Percentiles rank a stretch among this genome's conserved stretches.
Evolutionary conservation across 1,140 invertebrate genomes (phyloP).

Genomic region (Ceratoteleas bidentatus): DNA sequence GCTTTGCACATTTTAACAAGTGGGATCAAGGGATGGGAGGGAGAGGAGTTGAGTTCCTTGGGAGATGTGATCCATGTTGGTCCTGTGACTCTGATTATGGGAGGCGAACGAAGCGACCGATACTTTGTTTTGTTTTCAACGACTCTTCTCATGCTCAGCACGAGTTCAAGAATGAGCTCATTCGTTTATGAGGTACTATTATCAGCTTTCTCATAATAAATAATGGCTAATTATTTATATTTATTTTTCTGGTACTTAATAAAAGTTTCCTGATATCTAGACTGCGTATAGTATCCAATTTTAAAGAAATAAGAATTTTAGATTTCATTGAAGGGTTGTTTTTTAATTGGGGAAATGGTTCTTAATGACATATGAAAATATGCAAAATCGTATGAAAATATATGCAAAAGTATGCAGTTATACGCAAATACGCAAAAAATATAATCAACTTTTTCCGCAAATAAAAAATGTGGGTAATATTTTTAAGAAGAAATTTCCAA

Average conservation of each 20-base stretch:
- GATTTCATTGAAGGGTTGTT: too few relatives aligned
- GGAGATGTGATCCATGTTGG: conserved; percentile 93
- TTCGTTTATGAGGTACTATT: conserved; percentile 96
- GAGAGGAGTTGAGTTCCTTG: conserved; percentile 89
- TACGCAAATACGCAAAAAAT: too few relatives aligned
- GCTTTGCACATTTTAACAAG: conserved; percentile 97
- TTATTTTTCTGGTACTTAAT: too few relatives aligned
- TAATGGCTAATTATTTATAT: neutral
- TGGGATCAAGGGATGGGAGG: conserved; percentile 96
- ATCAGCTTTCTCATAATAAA: neutral
- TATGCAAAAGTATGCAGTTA: too few relatives aligned
- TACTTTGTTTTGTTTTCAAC: conserved; percentile 96
- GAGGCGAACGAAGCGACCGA: conserved; percentile 90
- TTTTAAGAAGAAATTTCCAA: too few relatives aligned
- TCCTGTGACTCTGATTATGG: conserved; percentile 89
- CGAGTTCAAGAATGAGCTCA: conserved; percentile 94
- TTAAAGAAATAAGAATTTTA: neutral
- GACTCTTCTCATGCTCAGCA: conserved; percentile 93
- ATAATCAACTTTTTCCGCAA: too few relatives aligned
- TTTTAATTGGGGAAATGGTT: too few relatives aligned
- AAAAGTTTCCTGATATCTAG: too few relatives aligned
- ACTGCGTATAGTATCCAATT: too few relatives aligned
- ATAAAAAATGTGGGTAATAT: too few relatives aligned
- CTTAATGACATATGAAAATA: too few relatives aligned
- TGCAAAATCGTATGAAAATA: too few relatives aligned